Base-by-base conservation (phyloP, 2,888 invertebrate genomes). In the Drosophila yooni region DNA sequence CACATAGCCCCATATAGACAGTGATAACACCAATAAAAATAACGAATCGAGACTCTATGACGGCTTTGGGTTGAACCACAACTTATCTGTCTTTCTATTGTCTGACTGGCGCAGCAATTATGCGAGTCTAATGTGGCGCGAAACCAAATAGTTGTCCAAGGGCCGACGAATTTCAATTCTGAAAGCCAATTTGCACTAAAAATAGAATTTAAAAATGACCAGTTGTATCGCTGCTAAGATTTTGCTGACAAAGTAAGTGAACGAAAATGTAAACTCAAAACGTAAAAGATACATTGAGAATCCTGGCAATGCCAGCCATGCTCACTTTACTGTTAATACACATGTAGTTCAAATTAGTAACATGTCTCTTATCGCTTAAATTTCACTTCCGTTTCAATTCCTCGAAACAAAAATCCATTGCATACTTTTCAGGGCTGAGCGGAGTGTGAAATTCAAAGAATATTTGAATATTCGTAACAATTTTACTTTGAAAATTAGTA, bases 81-180 rank as follows among this genome's bases (percentile, higher is more conserved):
- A 53, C 38, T 69, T 72, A 62, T 67, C 76, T 64, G 68, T 68
- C 52, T 74, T 76, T 69, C 62, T 70, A 54, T 76, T 73, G 70
- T 59, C 60, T 68, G 68, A 54, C 75, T 74, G 88, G 74, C 81
- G 68, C 76, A 88, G 73, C 81, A 88, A 89, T 86, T 89, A 89
- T 74, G 69, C 62, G 70, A 70, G 51, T 25, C 72, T 78, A 90
- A 89, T 89, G 84, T 79, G 81, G 74, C 79, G 74, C 74, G 48
- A 71, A 80, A 34, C 43, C 52, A 50, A 53, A 63, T 36, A 40
- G 48, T 50, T 48, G 43, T 59, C 54, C 64, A 40, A 67, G 65
- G 50, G 65, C 53, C 70, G 57, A 52, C 59, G 61, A 57, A 52
- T 38, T 51, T 56, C 15, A 46, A 25, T 46, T 46, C 25, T 43